Evolutionary conservation across 1,140 invertebrate genomes (phyloP).

Genomic region (Drosophila hydei): DNA sequence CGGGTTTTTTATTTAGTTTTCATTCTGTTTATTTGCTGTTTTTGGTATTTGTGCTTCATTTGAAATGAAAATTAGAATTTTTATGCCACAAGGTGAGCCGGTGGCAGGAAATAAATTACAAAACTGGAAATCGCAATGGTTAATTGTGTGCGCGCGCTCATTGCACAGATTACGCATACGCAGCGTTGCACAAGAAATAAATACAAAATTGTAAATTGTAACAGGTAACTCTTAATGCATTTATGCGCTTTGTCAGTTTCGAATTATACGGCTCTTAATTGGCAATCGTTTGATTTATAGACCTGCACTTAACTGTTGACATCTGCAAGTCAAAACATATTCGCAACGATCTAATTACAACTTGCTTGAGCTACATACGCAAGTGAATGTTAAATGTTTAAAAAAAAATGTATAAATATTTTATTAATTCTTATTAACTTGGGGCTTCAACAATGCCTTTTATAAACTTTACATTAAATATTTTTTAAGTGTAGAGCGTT

Average conservation of each 20-base stretch:
- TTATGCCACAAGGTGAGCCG: conserved; percentile 20
- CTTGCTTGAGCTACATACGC: too few species aligned
- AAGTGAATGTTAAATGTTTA: too few species aligned
- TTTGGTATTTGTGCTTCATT: conserved; percentile 58
- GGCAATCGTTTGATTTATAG: conserved; percentile 4
- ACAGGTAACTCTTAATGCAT: conserved; percentile 27
- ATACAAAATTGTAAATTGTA: neutral
- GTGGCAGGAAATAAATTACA: conserved; percentile 62
- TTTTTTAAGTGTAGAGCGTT: too few species aligned
- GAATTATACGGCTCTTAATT: conserved; percentile 17
- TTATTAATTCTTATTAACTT: too few species aligned
- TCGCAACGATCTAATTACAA: too few species aligned
- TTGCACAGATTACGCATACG: conserved; percentile 59
- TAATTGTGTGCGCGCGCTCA: conserved; percentile 34
- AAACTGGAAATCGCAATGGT: conserved; percentile 31
- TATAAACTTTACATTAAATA: too few species aligned
- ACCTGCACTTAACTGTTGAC: neutral
- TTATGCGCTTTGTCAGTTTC: conserved; percentile 23
- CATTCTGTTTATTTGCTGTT: conserved; percentile 20
- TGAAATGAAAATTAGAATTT: conserved; percentile 50
- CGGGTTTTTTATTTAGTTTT: conserved; percentile 6
- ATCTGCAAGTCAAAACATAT: too few species aligned
- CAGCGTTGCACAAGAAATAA: conserved; percentile 54
- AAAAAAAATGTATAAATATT: too few species aligned
- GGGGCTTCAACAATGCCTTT: too few species aligned